These are phyloP conservation scores for Petrolisthes cinctipes DNA, from an alignment of 2,888 invertebrate species.

Conservation along the genomic window DNA sequence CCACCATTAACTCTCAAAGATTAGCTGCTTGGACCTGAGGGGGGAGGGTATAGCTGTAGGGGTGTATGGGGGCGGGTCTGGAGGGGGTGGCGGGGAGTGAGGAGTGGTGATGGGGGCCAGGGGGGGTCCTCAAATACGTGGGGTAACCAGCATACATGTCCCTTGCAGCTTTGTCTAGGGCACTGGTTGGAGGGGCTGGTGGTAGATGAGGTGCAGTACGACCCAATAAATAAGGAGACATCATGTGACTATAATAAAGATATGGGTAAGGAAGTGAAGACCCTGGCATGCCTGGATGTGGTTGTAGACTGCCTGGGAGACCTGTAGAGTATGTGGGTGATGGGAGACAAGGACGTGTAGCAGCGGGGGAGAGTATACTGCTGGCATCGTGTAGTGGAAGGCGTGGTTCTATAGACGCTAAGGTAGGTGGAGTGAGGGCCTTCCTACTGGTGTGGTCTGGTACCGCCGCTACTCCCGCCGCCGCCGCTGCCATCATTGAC, in stretches of 20 bases:
- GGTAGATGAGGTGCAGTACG: slow-evolving; percentile 47
- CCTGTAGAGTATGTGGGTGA: slow-evolving; percentile 58
- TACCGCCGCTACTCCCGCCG: background rate
- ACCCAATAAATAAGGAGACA: slow-evolving; percentile 61
- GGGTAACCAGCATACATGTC: slow-evolving; percentile 56
- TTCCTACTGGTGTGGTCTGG: slow-evolving; percentile 15
- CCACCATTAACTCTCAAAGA: slow-evolving; percentile 40
- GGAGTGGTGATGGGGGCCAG: slow-evolving; percentile 35
- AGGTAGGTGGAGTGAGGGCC: background rate
- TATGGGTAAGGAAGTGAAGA: slow-evolving; percentile 55
- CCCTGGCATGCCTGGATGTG: slow-evolving; percentile 35
- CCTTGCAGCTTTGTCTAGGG: slow-evolving; percentile 47
- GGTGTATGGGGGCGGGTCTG: slow-evolving; percentile 62
- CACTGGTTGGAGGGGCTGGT: slow-evolving; percentile 24
- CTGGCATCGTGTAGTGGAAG: slow-evolving; percentile 11
- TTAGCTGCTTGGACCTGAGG: slow-evolving; percentile 60
- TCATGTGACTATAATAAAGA: slow-evolving; percentile 62
- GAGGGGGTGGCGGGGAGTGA: slow-evolving; percentile 53
- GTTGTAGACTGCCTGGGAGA: slow-evolving; percentile 30
- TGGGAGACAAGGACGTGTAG: slow-evolving; percentile 52
- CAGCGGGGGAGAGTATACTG: slow-evolving; percentile 39
- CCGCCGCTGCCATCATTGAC: slow-evolving; percentile 44
- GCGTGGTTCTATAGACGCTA: slow-evolving; percentile 5
- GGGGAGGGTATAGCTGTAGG: slow-evolving; percentile 63
- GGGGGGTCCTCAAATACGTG: slow-evolving; percentile 43